Base-by-base conservation (phyloP, 2,888 invertebrate genomes). In the Trissoscelio sp. region DNA sequence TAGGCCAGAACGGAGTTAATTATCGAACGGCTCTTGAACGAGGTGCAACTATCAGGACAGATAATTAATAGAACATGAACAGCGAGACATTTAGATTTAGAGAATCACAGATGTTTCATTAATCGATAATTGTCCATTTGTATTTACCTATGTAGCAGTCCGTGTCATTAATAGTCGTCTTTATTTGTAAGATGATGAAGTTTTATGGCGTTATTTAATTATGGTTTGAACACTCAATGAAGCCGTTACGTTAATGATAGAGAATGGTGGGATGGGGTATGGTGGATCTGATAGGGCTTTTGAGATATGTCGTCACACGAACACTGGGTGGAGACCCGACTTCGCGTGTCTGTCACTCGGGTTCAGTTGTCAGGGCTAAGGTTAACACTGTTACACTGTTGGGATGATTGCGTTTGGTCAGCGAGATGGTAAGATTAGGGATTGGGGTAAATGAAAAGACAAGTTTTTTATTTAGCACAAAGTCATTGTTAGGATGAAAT, bases 101-200 rank as follows among this genome's bases (percentile, higher is more conserved):
- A 37, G 62, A 55, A n/a, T 60, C 62, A 74, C 53, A 66, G 44
- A 66, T 60, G 75, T 81, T 46, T 58, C 39, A 75, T 67, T 79
- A 75, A 77, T 60, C 77, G 24, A 77, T 77, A 81, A 82, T 79
- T 79, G 69, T 62, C 82, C 74, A 82, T 79, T 79, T 37, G 66
- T 82, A 82, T 79, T 82, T 82, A 82, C 82, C 82, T 79, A 82
- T 57, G 69, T 70, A 64, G 66, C 66, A 55, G 82, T 75, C 72
- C 58, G 60, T 69, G 70, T 80, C 67, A 72, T 67, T 75, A 72
- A 69, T 18, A 72, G 81, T 81, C 75, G 81, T 77, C 16, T 60
- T 60, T 60, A 37, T 51, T 24, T 7, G 66, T 60, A 44, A 55
- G 81, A 77, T 81, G 81, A 75, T 72, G 77, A 70, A 42, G 53